Conservation (phyloP, 2,113 vertebrate genomes). For the Sinocyclocheilus anshuiensis region DNA sequence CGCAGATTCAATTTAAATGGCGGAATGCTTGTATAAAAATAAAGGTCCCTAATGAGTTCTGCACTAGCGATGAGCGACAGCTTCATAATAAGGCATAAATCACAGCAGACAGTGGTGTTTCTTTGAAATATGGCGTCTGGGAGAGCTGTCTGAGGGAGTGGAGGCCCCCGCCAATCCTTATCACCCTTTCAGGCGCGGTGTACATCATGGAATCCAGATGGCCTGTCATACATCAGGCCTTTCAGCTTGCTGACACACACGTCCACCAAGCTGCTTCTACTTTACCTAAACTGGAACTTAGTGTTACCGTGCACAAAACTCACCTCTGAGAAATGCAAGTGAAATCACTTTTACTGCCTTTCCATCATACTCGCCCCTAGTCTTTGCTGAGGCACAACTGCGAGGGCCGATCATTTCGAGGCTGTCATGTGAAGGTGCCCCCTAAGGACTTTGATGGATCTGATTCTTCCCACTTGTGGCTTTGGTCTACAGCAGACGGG, state of each 20-base stretch:
- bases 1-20: conserved; percentile 46
- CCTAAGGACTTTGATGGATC: conserved; percentile 27
- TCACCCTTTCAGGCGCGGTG: conserved; percentile 52
- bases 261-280: conserved; percentile 26
- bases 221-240: conserved; percentile 56
- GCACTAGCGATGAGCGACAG: conserved; percentile 44
- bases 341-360: conserved; percentile 2
- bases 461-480: conserved; percentile 17
- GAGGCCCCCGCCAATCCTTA: conserved; percentile 50
- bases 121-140: conserved; percentile 58
- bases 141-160: conserved; percentile 48
- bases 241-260: conserved; percentile 46
- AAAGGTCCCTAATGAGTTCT: conserved; percentile 56
- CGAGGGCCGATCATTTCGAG: conserved; percentile 13
- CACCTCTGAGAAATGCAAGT: conserved; percentile 25
- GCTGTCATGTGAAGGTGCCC: conserved; percentile 31
- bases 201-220: conserved; percentile 59
- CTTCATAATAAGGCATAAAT: conserved; percentile 55
- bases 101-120: conserved; percentile 46
- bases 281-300: conserved; percentile 5
- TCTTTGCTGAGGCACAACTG: conserved; percentile 21
- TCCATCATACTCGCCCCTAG: conserved; percentile 31
- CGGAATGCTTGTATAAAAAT: conserved; percentile 51
- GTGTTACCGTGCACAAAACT: background rate
- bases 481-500: background rate